Evolutionary conservation across 2,888 invertebrate species (phyloP).

Genomic region (Tipula helvola): DNA sequence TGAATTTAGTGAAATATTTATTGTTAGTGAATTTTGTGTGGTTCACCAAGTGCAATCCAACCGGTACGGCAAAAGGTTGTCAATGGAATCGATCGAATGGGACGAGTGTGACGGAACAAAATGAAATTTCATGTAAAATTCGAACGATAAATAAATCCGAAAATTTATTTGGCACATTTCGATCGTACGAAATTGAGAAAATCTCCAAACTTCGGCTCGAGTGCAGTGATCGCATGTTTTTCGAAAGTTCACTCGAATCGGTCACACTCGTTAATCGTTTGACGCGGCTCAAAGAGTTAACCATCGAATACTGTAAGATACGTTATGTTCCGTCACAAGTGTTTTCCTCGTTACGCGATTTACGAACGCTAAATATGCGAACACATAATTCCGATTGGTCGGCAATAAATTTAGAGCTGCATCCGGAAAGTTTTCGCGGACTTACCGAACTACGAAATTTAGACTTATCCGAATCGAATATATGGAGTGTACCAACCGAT

Average conservation of each 20-base stretch:
- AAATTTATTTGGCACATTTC: neutral
- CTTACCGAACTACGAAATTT: constrained; percentile 52
- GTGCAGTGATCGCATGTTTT: constrained; percentile 62
- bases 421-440: constrained; percentile 56
- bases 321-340: constrained; percentile 57
- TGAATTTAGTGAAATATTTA: neutral
- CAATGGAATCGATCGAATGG: neutral
- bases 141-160: constrained; percentile 10
- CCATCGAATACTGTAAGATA: constrained; percentile 67
- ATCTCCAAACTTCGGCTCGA: constrained; percentile 45
- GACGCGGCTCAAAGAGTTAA: constrained; percentile 61
- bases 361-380: constrained; percentile 51
- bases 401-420: constrained; percentile 61
- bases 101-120: neutral
- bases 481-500: constrained; percentile 59
- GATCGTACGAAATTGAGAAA: constrained; percentile 10
- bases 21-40: neutral
- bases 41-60: neutral
- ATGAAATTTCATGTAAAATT: constrained; percentile 9
- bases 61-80: neutral
- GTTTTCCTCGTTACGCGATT: constrained; percentile 50
- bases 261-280: constrained; percentile 46
- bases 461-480: constrained; percentile 62
- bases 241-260: constrained; percentile 53
- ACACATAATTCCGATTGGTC: constrained; percentile 75